Evolutionary conservation across 1,140 invertebrate genomes (phyloP).

Genomic region (Bombus haemorrhoidalis): DNA sequence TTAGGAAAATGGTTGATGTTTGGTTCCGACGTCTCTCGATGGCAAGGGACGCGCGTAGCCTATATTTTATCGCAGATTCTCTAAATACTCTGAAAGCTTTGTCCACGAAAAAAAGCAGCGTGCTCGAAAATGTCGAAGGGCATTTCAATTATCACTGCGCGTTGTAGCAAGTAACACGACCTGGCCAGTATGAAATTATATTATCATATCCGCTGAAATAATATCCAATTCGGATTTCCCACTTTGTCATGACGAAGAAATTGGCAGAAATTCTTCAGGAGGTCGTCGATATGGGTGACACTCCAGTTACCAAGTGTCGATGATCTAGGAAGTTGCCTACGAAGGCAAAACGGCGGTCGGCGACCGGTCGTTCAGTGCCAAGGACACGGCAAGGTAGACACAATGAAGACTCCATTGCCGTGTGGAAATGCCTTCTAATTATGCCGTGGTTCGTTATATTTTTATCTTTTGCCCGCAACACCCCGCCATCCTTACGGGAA

Average conservation of each 20-base stretch:
- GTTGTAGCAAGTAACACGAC: too few species aligned
- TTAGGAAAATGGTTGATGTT: not conserved
- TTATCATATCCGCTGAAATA: not conserved
- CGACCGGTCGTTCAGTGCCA: conserved; percentile 77
- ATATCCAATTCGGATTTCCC: not conserved
- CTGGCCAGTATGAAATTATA: not conserved
- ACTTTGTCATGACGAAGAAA: not conserved
- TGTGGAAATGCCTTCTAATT: conserved; percentile 59
- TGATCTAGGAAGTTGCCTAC: conserved; percentile 47
- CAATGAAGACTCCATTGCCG: conserved; percentile 72
- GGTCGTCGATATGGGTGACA: not conserved
- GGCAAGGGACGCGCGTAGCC: too few species aligned
- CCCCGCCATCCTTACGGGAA: not conserved
- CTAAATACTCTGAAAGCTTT: too few species aligned
- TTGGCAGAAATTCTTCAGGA: conserved; percentile 1
- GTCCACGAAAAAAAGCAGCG: too few species aligned
- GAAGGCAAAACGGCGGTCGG: conserved; percentile 64
- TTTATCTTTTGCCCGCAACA: conserved; percentile 25
- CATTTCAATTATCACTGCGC: too few species aligned
- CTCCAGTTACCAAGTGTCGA: conserved; percentile 38
- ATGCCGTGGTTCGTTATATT: conserved; percentile 57
- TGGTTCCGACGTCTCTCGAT: too few species aligned
- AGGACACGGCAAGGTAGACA: conserved; percentile 73
- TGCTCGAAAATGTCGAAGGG: too few species aligned
- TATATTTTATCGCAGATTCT: too few species aligned